phyloP scores from a whole-genome alignment of 2,888 invertebrate genomes.

The Xestia c-nigrum region DNA sequence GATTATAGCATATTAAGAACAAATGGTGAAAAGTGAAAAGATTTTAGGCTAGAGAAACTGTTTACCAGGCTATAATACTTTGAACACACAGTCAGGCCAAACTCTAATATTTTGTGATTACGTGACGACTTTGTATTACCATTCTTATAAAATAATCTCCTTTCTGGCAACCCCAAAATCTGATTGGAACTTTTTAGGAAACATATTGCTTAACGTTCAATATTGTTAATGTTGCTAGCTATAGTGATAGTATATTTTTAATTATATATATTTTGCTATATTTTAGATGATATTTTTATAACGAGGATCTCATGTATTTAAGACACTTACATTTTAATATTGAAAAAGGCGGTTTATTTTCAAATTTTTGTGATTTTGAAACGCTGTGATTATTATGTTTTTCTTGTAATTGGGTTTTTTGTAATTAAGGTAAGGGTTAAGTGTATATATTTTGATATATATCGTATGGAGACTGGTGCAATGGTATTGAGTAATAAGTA shows the following conservation, averaged over 20 bases:
- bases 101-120: constrained; percentile 26
- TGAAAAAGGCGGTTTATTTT: constrained; percentile 64
- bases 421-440: constrained; percentile 69
- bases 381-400: constrained; percentile 85
- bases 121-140: constrained; percentile 38
- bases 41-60: constrained; percentile 1
- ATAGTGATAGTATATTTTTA: constrained; percentile 81
- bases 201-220: constrained; percentile 87
- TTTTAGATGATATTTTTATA: constrained; percentile 85
- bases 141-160: constrained; percentile 54
- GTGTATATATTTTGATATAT: constrained; percentile 74
- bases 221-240: constrained; percentile 88
- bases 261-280: constrained; percentile 84
- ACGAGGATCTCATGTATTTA: constrained; percentile 82
- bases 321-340: constrained; percentile 71
- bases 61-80: background rate
- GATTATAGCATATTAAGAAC: constrained; percentile 1
- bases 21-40: background rate
- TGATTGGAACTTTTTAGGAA: constrained; percentile 75
- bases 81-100: background rate
- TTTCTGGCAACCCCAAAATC: constrained; percentile 80
- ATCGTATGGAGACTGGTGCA: constrained; percentile 81
- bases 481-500: constrained; percentile 70
- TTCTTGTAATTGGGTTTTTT: constrained; percentile 70
- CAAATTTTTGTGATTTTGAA: constrained; percentile 78